These are phyloP conservation scores for Phodopus roborovskii DNA, from an alignment of 2,113 vertebrate genomes.

Conservation along the genomic window DNA sequence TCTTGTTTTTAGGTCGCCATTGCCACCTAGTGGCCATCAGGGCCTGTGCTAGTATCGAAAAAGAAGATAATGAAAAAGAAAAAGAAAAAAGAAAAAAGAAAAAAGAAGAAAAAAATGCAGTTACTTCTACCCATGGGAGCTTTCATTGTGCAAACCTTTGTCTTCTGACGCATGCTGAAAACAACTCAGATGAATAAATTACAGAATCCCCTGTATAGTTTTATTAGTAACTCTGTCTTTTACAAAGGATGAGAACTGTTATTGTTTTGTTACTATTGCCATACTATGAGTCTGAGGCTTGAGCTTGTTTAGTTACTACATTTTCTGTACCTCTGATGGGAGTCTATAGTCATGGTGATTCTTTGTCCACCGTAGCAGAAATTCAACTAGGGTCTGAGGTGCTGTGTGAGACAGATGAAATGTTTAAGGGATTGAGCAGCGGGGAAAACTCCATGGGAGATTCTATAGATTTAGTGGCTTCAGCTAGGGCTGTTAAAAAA, in stretches of 20 bases:
- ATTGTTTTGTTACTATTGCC: neutral
- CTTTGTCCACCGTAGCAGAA: neutral
- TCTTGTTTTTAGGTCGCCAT: slow-evolving; percentile 17
- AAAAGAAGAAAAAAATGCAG: rapidly evolving
- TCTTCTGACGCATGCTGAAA: slow-evolving; percentile 19
- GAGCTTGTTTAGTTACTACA: neutral
- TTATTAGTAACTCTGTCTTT: neutral
- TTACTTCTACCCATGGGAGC: neutral
- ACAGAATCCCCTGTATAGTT: neutral
- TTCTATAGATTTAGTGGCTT: neutral
- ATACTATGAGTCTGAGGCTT: neutral
- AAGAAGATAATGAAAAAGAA: neutral
- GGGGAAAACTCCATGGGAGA: neutral
- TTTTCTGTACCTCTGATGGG: neutral
- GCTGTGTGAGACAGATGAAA: neutral
- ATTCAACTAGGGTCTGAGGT: neutral
- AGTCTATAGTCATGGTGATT: neutral
- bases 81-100: neutral
- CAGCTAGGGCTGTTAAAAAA: neutral
- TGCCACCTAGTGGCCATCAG: slow-evolving; percentile 67
- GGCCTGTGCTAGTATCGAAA: neutral
- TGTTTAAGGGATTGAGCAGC: neutral
- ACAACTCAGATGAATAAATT: neutral
- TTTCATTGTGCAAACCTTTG: slow-evolving; percentile 20
- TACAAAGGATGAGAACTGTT: neutral